Base-by-base conservation (phyloP, 2,888 invertebrate genomes). In the Trisateles emortualis region DNA sequence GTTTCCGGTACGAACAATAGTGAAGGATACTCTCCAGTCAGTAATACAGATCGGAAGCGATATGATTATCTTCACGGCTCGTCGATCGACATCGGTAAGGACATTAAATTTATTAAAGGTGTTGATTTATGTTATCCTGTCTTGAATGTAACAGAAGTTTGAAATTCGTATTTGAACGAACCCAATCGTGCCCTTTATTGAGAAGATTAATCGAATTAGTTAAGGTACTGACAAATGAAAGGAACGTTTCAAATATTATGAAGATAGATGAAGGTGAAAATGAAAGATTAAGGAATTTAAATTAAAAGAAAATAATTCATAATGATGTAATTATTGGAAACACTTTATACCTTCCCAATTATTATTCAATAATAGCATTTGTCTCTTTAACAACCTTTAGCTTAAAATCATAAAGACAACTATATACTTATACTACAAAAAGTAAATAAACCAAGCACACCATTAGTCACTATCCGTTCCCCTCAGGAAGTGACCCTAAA, bases 1-100 rank as follows among this genome's bases (percentile, higher is more conserved):
- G 62, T 59, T 59, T 76, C 77, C 72, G 68, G 56, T 59, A 48
- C 53, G 61, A 72, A 78, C 79, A 78, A 78, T 74, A 57, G 70
- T 52, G 68, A 75, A 76, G 74, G 78, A 67, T 76, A 69, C 61
- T 67, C 65, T 69, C 66, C 67, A 68, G 67, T 52, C 44, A 47
- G 52, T 51, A 52, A 58, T 47, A 32, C 26, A 67, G 72, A 75
- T 76, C 71, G 77, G 76, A 74, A 71, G 67, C 63, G 61, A 66
- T 70, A 69, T 63, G 62, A 63, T 70, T 67, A 73, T 74, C 75
- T 74, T 69, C 63, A 69, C 52, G 70, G 65, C 46, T 64, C 61
- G 69, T 67, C 64, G 59, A 63, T 58, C 53, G 46, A 54, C 48
- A 55, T 57, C 43, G 49, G 59, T 60, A 50, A 68, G 56, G 58